These are phyloP conservation scores for Callocephalon fimbriatum DNA, from an alignment of 2,113 vertebrate species.

Conservation along the genomic window DNA sequence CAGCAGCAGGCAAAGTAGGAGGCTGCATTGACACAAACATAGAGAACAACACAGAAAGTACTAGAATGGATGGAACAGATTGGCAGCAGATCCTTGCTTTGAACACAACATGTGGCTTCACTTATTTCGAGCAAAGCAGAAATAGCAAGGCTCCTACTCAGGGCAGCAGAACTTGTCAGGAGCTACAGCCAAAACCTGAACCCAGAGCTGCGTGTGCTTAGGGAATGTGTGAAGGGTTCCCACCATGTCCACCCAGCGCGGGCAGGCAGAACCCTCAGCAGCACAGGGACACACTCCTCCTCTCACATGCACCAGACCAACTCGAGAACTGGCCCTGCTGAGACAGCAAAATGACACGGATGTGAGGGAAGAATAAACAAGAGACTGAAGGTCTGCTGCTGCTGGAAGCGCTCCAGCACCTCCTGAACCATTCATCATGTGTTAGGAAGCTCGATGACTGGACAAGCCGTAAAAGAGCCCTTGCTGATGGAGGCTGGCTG, in stretches of 20 bases:
- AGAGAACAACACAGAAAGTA: neutral
- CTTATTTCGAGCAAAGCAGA: neutral
- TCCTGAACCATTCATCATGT: neutral
- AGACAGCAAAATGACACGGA: neutral
- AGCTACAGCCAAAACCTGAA: neutral
- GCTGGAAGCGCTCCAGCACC: neutral
- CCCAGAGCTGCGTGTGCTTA: neutral
- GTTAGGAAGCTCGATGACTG: neutral
- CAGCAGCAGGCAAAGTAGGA: neutral
- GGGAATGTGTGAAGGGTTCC: neutral
- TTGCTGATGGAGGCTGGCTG: neutral
- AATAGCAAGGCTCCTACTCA: neutral
- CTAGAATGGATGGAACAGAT: neutral
- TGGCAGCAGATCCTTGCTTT: neutral
- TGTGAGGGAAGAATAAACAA: neutral
- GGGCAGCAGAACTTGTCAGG: neutral
- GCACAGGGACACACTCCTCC: neutral
- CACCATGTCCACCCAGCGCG: neutral
- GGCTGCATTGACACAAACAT: neutral
- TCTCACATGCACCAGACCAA: neutral
- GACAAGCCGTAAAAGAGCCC: neutral
- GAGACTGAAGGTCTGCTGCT: neutral
- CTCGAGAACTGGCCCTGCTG: neutral
- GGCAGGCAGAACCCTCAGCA: neutral
- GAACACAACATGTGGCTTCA: neutral